These are phyloP conservation scores for Darwinula stevensoni DNA, from an alignment of 2,888 invertebrate species.

Conservation along the genomic window DNA sequence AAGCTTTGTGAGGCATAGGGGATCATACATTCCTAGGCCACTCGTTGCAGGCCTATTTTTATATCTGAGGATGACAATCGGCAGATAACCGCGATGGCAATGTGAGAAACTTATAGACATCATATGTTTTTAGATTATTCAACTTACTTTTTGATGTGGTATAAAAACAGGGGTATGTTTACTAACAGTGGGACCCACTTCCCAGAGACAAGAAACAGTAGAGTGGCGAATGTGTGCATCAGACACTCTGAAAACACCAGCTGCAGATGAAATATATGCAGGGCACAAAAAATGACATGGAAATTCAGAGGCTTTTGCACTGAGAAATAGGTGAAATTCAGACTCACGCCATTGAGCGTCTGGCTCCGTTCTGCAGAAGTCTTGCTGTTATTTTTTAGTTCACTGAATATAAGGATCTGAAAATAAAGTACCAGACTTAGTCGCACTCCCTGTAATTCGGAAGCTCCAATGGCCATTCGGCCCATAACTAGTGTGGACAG, in stretches of 20 bases:
- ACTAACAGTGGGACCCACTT: constrained; percentile 66
- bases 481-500: too few relatives aligned
- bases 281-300: neutral
- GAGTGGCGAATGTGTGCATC: constrained; percentile 61
- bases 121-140: too few relatives aligned
- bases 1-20: constrained; percentile 89
- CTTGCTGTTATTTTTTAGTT: constrained; percentile 95
- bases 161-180: constrained; percentile 75
- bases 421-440: too few relatives aligned
- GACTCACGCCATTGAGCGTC: constrained; percentile 86
- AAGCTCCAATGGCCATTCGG: too few relatives aligned
- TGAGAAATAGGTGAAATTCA: too few relatives aligned
- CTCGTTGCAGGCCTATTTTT: constrained; percentile 80
- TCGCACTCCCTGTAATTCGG: too few relatives aligned
- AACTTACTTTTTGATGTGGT: constrained; percentile 66
- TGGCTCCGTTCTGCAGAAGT: constrained; percentile 98
- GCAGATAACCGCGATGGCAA: too few relatives aligned
- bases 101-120: too few relatives aligned
- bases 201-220: constrained; percentile 62
- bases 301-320: too few relatives aligned
- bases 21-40: constrained; percentile 82
- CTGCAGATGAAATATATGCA: constrained; percentile 35
- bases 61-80: too few relatives aligned
- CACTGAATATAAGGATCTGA: constrained; percentile 89
- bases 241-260: constrained; percentile 86